These are phyloP conservation scores for Synanthedon formicaeformis DNA, from an alignment of 2,888 invertebrate species.

Conservation along the genomic window DNA sequence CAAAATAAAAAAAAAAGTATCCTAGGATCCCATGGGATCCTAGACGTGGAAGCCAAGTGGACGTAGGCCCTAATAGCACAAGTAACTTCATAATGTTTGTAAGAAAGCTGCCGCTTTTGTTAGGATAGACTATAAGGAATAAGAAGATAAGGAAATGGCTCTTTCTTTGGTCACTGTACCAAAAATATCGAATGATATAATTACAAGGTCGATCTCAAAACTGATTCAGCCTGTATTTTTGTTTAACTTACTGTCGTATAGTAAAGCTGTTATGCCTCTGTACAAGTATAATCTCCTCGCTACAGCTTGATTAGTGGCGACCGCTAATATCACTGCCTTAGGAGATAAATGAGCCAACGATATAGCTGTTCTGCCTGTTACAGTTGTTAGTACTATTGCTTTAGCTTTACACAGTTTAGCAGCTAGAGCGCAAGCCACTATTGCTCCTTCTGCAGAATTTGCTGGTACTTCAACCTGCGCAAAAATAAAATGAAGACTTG, in stretches of 20 bases:
- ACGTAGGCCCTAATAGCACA: no score
- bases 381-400: slow-evolving; percentile 19
- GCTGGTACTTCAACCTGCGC: slow-evolving; percentile 18
- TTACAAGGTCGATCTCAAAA: no score
- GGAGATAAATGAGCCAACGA: slow-evolving; percentile 15
- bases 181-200: no score
- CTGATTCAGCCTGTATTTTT: no score
- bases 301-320: slow-evolving; percentile 25
- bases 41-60: no score
- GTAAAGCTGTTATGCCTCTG: slow-evolving; percentile 39
- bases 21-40: no score
- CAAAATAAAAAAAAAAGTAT: no score
- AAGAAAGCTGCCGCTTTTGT: no score
- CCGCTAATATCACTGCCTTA: slow-evolving; percentile 14
- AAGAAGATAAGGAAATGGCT: no score
- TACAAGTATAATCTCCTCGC: slow-evolving; percentile 69
- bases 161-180: no score
- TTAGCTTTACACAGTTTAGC: slow-evolving; percentile 11
- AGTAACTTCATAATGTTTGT: no score
- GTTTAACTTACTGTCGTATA: slow-evolving; percentile 36
- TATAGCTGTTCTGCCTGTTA: slow-evolving; percentile 19
- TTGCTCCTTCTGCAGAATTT: slow-evolving; percentile 21
- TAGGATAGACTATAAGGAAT: no score
- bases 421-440: slow-evolving; percentile 15
- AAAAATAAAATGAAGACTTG: not conserved